A percentile compares a stretch with the other conserved stretches of the same genome.
phyloP scores from a whole-genome alignment of 2,113 vertebrate species.

The Corydoras sp. region DNA sequence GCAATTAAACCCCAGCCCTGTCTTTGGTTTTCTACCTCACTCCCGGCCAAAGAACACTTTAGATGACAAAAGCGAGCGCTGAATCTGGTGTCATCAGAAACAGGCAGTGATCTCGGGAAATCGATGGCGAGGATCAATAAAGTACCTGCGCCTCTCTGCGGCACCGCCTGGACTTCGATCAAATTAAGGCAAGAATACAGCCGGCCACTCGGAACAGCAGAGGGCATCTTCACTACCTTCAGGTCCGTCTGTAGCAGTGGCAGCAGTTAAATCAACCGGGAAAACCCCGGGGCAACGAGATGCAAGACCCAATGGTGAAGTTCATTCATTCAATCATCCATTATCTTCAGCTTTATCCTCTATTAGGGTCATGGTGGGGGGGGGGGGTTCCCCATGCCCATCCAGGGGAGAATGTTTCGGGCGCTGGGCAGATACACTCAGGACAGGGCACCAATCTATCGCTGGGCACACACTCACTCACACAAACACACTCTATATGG shows the following conservation, averaged over 20 bases:
- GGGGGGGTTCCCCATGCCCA: too few species aligned
- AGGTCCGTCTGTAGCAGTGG: too few species aligned
- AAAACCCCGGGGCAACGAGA: background rate
- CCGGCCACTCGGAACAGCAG: background rate
- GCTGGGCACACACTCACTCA: too few species aligned
- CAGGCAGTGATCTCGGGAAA: slow-evolving; percentile 42
- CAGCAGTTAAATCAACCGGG: background rate
- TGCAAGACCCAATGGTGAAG: background rate
- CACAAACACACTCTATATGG: too few species aligned
- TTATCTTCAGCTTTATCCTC: too few species aligned
- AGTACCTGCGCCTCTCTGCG: slow-evolving; percentile 32
- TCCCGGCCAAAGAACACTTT: slow-evolving; percentile 33
- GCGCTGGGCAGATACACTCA: too few species aligned
- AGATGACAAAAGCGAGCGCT: slow-evolving; percentile 41
- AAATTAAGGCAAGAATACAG: slow-evolving; percentile 24
- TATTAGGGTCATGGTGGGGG: too few species aligned
- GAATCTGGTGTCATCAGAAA: slow-evolving; percentile 44
- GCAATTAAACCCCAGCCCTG: slow-evolving; percentile 32
- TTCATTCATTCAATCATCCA: too few species aligned
- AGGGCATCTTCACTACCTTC: background rate
- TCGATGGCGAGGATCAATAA: slow-evolving; percentile 46
- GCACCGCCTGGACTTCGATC: slow-evolving; percentile 32
- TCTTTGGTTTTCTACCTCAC: background rate
- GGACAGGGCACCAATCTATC: too few species aligned
- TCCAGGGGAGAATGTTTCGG: too few species aligned